These are phyloP conservation scores for Cyanoramphus novaezelandiae DNA, from an alignment of 2,113 vertebrate genomes.

Conservation along the genomic window DNA sequence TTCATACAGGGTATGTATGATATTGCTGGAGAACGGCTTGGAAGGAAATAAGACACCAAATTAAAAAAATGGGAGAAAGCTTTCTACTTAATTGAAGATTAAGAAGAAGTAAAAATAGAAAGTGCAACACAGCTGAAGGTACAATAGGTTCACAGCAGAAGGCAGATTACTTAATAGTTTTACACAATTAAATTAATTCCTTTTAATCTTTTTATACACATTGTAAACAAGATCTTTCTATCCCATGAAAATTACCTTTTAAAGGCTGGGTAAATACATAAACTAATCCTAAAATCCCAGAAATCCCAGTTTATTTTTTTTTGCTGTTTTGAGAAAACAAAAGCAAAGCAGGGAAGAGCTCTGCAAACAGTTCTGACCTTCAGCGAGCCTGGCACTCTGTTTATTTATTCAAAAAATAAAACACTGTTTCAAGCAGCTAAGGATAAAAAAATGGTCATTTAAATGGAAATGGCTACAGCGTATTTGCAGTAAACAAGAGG, in stretches of 20 bases:
- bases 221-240: constrained; percentile 64
- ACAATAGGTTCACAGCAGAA: constrained; percentile 42
- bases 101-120: constrained; percentile 34
- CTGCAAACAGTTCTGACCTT: constrained; percentile 37
- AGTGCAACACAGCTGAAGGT: constrained; percentile 3
- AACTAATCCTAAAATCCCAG: constrained; percentile 62
- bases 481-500: not conserved
- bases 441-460: not conserved
- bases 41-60: not conserved
- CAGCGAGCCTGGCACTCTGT: not conserved
- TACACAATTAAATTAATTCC: constrained; percentile 74
- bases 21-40: not conserved
- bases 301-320: constrained; percentile 12
- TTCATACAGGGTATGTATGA: not conserved
- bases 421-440: not conserved
- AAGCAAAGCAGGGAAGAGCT: not conserved
- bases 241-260: constrained; percentile 67
- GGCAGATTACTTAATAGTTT: constrained; percentile 61
- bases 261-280: constrained; percentile 60
- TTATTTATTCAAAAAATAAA: not conserved
- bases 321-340: not conserved
- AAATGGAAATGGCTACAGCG: not conserved
- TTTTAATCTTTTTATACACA: constrained; percentile 67
- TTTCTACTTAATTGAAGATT: constrained; percentile 52
- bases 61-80: constrained; percentile 15